Base-by-base conservation (phyloP, 2,888 invertebrate genomes). In the Parnassius smintheus region DNA sequence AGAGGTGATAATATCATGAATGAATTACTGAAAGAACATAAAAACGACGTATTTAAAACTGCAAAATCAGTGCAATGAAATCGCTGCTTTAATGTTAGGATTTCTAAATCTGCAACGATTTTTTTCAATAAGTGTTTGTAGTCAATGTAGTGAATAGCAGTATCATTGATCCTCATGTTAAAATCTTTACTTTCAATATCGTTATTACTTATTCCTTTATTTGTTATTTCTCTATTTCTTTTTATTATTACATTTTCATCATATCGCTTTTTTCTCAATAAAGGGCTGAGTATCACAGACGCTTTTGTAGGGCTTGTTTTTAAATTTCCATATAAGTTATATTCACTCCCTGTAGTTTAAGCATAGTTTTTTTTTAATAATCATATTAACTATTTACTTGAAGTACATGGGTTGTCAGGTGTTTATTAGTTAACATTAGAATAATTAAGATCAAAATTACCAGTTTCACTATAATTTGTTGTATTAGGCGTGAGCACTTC, bases 21-120 rank as follows among this genome's bases (percentile, higher is more conserved):
- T 50, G 53, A 12, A 13, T 12, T 13, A 13, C 35, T 35, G 4
- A 4, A 7, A 35, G 35, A 35, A 35, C 35, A 35, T 35, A 35
- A 46, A 46, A 8, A 11, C 46, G 46, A 12, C 10, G 10, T 4
- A 46, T 46, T 46, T 46, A 46, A 46, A 46, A 46, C 12, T 46
- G 10, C 46, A 9, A 46, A 12, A 46, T 66, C 61, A 49, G 70
- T 61, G 66, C 81, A 81, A 66, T 75, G 72, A 68, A 76, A 77
- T 56, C 68, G 73, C 61, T 77, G 63, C 61, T 76, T 74, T 51
- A 81, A 61, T 68, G 77, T 75, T 50, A 82, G 61, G 4, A 66
- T 49, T 61, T 73, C 71, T 64, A 80, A 68, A 64, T 81, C 80
- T 51, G 61, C 42, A 1, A 78, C 78, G 45, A 82, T 57, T 61